Evolutionary conservation across 2,888 invertebrate genomes (phyloP).

Genomic region (Sarcophaga caerulescens): DNA sequence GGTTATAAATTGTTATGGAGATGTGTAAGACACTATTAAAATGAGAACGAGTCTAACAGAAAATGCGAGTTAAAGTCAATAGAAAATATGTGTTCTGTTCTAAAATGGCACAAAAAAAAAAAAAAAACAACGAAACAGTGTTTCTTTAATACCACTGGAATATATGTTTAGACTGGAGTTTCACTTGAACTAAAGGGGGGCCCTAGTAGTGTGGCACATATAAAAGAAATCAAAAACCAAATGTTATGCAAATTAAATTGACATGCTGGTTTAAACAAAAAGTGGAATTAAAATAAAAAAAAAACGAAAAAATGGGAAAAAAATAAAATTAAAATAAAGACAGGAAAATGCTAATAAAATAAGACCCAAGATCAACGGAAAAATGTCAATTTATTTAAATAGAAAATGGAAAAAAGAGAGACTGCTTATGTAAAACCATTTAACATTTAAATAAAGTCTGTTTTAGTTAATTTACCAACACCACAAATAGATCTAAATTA

Average conservation of each 20-base stretch:
- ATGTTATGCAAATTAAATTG: conserved; percentile 59
- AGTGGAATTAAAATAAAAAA: not conserved
- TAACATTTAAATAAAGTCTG: not conserved
- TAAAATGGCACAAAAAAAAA: conserved; percentile 3
- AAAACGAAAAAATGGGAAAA: not conserved
- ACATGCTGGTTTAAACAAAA: conserved; percentile 33
- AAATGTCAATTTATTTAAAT: not conserved
- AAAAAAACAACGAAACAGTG: not conserved
- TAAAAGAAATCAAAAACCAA: conserved; percentile 41
- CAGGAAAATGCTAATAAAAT: conserved; percentile 6
- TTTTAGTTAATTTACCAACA: not conserved
- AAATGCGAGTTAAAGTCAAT: conserved; percentile 21
- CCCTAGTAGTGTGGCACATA: not conserved
- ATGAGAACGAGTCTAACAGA: not conserved
- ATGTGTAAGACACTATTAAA: conserved; percentile 33
- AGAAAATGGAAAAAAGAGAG: not conserved
- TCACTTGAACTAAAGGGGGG: not conserved
- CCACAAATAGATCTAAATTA: not conserved
- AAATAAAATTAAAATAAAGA: not conserved
- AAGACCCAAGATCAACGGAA: conserved; percentile 23
- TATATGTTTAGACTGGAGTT: not conserved
- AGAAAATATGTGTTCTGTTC: conserved; percentile 39
- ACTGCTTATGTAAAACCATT: not conserved
- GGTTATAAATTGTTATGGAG: conserved; percentile 47
- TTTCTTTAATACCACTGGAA: not conserved